A percentile compares a stretch with the other conserved stretches of the same genome.
Conservation (phyloP, 2,113 vertebrate genomes). For the Pelvicachromis taeniatus region DNA sequence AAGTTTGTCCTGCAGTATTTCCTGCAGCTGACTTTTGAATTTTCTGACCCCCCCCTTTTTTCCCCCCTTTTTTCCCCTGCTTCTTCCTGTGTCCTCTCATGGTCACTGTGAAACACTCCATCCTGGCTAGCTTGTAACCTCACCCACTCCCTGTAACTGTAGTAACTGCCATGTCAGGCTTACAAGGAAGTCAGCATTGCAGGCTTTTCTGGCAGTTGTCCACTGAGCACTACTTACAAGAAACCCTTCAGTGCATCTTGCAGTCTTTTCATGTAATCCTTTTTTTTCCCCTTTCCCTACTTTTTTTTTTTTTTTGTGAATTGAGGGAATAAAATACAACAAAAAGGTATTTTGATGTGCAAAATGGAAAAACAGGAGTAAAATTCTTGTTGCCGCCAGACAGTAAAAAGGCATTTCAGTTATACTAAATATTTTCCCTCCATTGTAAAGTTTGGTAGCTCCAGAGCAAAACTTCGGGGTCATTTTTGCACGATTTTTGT, state of each 20-base stretch:
- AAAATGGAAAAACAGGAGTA: not conserved
- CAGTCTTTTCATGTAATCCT: not conserved
- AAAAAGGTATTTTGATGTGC: not conserved
- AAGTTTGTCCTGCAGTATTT: not conserved
- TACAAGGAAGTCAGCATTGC: constrained; percentile 56
- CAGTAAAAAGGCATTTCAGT: not conserved
- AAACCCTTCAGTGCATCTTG: constrained; percentile 6
- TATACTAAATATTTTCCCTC: not conserved
- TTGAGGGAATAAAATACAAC: not conserved
- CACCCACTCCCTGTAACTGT: constrained; percentile 63
- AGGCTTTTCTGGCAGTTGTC: constrained; percentile 58
- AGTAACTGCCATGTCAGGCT: constrained; percentile 67
- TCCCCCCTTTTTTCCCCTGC: not conserved
- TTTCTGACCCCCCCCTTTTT: not conserved
- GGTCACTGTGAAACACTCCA: constrained; percentile 50
- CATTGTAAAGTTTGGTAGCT: not conserved
- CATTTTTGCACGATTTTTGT: not conserved
- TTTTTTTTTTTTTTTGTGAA: not conserved
- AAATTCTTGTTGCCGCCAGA: not conserved
- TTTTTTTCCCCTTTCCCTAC: rapidly evolving
- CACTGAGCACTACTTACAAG: constrained; percentile 40
- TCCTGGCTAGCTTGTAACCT: constrained; percentile 59
- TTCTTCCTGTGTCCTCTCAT: constrained; percentile 7
- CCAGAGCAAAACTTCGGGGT: not conserved
- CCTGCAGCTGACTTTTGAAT: not conserved